Evolutionary conservation across 1,140 invertebrate genomes (phyloP), one percentile per base, ranked within the genome.

Genomic region (Battus philenor): DNA sequence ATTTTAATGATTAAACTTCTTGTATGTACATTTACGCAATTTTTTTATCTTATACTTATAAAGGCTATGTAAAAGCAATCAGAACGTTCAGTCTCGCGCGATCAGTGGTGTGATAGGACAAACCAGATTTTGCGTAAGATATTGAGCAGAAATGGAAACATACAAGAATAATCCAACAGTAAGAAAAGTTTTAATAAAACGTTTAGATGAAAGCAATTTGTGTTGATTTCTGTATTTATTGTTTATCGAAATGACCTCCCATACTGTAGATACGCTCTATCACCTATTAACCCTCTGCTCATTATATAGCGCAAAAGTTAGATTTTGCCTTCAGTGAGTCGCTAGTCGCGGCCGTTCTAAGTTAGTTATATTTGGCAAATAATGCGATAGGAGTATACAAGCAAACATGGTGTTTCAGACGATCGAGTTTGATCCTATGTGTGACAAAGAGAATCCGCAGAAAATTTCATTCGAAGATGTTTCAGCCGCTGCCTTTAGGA

Each of bases 401-500:
- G 2, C 10, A 41, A 69, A 44, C 36, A 86, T 86, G 81, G 77
- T 84, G 31, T 76, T 79, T 32, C 78, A 86, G 74, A 79, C 77
- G 27, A 55, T 81, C 9, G 74, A 84, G 24, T 74, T 68, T 12
- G 94, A 96, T 81, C 91, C 92, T 11, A 90, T 89, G 70, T 97
- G 95, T 75, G 89, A 95, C 64, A 93, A 93, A 16, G 88, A 91
- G 0, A 88, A 91, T 30, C 96, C 96, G 0, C 86, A 90, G 17
- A 88, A 82, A 49, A 90, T 97, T 10, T 88, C 89, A 2, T 97
- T 97, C 75, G 91, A 95, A 66, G 95, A 97, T 73, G 91, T 98
- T 10, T 95, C 94, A 8, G 94, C 94, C 4, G 96, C 96, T 0
- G 93, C 95, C 0, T 97, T 92, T 72, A 92, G 94, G 69, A 95